Base-by-base conservation (phyloP, 2,113 vertebrate genomes). In the Austrofundulus limnaeus region DNA sequence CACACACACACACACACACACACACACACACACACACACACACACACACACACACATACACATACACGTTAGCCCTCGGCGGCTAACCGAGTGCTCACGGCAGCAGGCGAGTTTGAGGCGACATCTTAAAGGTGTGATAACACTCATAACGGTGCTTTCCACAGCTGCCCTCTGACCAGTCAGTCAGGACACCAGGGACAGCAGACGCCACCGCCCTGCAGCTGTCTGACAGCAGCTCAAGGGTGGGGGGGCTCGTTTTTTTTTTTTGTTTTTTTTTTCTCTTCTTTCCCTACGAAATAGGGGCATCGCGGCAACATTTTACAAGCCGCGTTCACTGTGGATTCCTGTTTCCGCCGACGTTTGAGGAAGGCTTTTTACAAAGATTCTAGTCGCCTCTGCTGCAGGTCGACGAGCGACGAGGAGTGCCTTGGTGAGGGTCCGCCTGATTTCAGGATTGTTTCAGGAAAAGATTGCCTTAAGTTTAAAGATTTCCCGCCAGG, bases 401-500 rank as follows among this genome's bases (percentile, higher is more conserved):
- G 42, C 39, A 23, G 78, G 75, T 55, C 46, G 77, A 72, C 9
- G 59, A 77, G 81, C 49, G 63, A 73, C 3, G 85, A 85, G 86
- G 90, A 89, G 90, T 91, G 90, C 90, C 90, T 91, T 89, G 88
- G 80, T 72, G 81, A 81, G 70, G 82, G 68, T 85, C 75, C 67
- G 78, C 85, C 70, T 79, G 78, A 81, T 90, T 87, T 89, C 77
- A 88, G 74, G 85, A 89, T 89, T 82, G 82, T n/a, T 88, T 88
- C 84, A 84, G 80, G 86, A 89, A 85, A 80, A 86, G 83, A 76
- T 88, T 88, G 87, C 88, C 88, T 91, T 90, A 90, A 91, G 79
- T 87, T 90, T 88, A 78, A 53, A 16, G 37, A 61, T 70, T 75
- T 68, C 42, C 72, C 31, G 28, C 66, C 13, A 51, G 23, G 65